Conservation (phyloP, 1,140 invertebrate species). For the Neodiprion pinetum region DNA sequence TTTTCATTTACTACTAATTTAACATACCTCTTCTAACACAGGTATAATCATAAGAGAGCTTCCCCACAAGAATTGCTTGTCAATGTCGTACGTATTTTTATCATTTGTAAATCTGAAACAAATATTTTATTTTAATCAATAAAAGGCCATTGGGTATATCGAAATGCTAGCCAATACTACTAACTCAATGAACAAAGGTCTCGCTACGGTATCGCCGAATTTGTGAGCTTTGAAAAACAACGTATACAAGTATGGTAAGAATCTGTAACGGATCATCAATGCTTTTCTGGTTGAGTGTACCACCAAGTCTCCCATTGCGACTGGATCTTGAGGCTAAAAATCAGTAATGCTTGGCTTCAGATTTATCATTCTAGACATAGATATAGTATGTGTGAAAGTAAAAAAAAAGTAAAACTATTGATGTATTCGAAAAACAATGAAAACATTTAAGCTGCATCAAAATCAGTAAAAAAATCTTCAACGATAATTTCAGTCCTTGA, state of each 20-base stretch:
- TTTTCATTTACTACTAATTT: not conserved
- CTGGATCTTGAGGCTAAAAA: conserved; percentile 80
- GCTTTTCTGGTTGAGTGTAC: conserved; percentile 70
- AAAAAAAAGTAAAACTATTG: conserved; percentile 20
- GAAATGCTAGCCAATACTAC: conserved; percentile 38
- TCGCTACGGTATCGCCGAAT: conserved; percentile 74
- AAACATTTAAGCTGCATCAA: too few species aligned
- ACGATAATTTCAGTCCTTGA: too few species aligned
- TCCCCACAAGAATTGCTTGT: conserved; percentile 85
- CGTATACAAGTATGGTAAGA: conserved; percentile 86
- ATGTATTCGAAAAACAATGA: too few species aligned
- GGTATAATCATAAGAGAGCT: conserved; percentile 77
- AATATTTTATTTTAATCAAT: not conserved
- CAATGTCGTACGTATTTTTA: conserved; percentile 71
- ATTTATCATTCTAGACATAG: too few species aligned
- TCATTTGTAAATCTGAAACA: conserved; percentile 73
- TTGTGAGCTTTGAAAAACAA: conserved; percentile 78
- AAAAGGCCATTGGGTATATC: not conserved
- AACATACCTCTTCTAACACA: conserved; percentile 70
- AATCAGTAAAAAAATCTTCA: not conserved
- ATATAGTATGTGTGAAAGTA: not conserved
- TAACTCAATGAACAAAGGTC: conserved; percentile 85
- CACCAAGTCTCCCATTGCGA: conserved; percentile 71
- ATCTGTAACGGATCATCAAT: conserved; percentile 72
- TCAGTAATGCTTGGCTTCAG: not conserved